Percentiles rank a stretch among this genome's conserved stretches.
Conservation (phyloP, 2,888 invertebrate species). For the Andrena trimmerana region DNA sequence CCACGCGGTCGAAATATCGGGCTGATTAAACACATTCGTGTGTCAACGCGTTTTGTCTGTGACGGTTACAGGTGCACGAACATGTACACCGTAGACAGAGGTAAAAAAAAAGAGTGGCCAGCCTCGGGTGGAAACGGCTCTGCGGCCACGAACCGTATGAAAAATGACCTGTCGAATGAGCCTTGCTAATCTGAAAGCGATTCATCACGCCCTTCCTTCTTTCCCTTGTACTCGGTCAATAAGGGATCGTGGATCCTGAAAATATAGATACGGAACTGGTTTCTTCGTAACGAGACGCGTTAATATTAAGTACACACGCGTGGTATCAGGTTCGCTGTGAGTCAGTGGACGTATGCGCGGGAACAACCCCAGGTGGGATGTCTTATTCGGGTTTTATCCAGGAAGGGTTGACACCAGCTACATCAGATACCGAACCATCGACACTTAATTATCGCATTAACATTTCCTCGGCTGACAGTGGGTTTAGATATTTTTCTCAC, state of each 20-base stretch:
- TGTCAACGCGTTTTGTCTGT: not conserved
- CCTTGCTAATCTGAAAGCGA: constrained; percentile 47
- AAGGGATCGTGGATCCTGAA: constrained; percentile 21
- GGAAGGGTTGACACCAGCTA: constrained; percentile 3
- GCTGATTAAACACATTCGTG: constrained; percentile 18
- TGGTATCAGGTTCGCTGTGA: constrained; percentile 28
- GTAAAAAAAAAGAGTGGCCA: not conserved
- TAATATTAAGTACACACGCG: constrained; percentile 23
- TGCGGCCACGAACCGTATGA: constrained; percentile 31
- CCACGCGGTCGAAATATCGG: constrained; percentile 22
- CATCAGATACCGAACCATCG: constrained; percentile 25
- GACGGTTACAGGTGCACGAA: constrained; percentile 20
- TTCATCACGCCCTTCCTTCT: constrained; percentile 26
- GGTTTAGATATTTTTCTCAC: too few relatives aligned
- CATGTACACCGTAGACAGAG: not conserved
- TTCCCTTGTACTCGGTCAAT: constrained; percentile 3
- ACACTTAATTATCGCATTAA: constrained; percentile 42
- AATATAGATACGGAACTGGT: constrained; percentile 37
- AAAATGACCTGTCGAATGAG: constrained; percentile 45
- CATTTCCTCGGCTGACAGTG: not conserved
- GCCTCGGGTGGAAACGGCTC: constrained; percentile 1
- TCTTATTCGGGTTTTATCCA: constrained; percentile 12
- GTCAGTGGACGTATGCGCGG: constrained; percentile 17
- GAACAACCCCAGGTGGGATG: not conserved
- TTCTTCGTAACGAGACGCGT: constrained; percentile 29